Conservation (phyloP, 2,797 vertebrate species). For the Cryptoprocta ferox region DNA sequence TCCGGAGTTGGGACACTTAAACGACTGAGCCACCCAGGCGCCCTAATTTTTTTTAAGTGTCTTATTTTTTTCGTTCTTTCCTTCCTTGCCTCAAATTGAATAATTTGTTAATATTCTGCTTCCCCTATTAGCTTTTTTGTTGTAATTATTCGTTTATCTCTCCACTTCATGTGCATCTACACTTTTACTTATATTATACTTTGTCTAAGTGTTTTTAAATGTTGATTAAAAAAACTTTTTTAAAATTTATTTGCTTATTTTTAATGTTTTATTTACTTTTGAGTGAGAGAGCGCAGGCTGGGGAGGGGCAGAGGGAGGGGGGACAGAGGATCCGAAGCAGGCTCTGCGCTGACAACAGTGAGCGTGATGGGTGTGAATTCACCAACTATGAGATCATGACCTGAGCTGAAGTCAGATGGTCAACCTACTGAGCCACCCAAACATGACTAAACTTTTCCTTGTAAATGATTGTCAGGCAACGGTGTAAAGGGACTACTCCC, state of each 20-base stretch:
- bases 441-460: neutral
- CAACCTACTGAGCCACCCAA: too few species aligned
- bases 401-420: too few species aligned
- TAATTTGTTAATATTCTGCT: neutral
- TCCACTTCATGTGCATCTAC: neutral
- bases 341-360: too few species aligned
- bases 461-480: neutral
- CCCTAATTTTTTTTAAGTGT: too few species aligned
- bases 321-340: too few species aligned
- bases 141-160: neutral
- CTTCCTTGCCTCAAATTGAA: neutral
- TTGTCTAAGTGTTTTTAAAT: neutral
- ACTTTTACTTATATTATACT: neutral
- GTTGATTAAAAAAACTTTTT: neutral
- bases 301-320: too few species aligned
- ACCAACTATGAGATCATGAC: too few species aligned
- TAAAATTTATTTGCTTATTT: too few species aligned
- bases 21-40: neutral
- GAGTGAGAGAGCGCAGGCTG: too few species aligned
- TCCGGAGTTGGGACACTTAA: neutral
- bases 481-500: neutral
- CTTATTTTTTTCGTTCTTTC: too few species aligned
- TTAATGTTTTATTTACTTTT: too few species aligned
- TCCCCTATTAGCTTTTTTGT: neutral
- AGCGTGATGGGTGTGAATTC: too few species aligned